Percentiles rank a stretch among this genome's conserved stretches.
phyloP scores from a whole-genome alignment of 1,140 invertebrate genomes.

The Trialeurodes vaporariorum region DNA sequence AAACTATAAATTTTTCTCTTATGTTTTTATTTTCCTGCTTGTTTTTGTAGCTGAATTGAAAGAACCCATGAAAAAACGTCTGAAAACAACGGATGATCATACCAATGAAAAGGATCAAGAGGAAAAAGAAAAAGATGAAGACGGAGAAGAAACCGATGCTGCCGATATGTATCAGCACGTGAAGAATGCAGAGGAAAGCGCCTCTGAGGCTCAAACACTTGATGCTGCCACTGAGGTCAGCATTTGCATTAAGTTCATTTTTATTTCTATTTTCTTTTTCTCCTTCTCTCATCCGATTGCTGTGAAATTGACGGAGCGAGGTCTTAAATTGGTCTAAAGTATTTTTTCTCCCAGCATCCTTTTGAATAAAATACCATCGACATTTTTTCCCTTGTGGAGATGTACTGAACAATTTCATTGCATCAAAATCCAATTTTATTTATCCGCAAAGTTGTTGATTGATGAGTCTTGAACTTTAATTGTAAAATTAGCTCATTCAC shows the following conservation, averaged over 20 bases:
- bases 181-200: slow-evolving; percentile 48
- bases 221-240: slow-evolving; percentile 42
- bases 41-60: slow-evolving; percentile 38
- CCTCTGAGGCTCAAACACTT: slow-evolving; percentile 39
- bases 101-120: slow-evolving; percentile 38
- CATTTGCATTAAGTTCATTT: slow-evolving; percentile 7
- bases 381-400: too few relatives aligned
- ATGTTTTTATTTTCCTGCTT: not conserved
- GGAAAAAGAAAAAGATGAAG: slow-evolving; percentile 37
- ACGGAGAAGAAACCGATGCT: slow-evolving; percentile 37
- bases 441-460: too few relatives aligned
- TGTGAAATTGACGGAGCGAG: too few relatives aligned
- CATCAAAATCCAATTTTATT: too few relatives aligned
- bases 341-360: too few relatives aligned
- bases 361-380: too few relatives aligned
- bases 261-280: too few relatives aligned
- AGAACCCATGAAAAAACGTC: slow-evolving; percentile 47
- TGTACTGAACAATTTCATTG: too few relatives aligned
- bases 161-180: slow-evolving; percentile 77
- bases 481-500: too few relatives aligned
- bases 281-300: too few relatives aligned
- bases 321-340: too few relatives aligned
- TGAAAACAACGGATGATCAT: slow-evolving; percentile 43
- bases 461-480: too few relatives aligned
- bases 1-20: not conserved